These are phyloP conservation scores for Rhinatrema bivittatum DNA, from an alignment of 2,797 vertebrate genomes.

Conservation along the genomic window DNA sequence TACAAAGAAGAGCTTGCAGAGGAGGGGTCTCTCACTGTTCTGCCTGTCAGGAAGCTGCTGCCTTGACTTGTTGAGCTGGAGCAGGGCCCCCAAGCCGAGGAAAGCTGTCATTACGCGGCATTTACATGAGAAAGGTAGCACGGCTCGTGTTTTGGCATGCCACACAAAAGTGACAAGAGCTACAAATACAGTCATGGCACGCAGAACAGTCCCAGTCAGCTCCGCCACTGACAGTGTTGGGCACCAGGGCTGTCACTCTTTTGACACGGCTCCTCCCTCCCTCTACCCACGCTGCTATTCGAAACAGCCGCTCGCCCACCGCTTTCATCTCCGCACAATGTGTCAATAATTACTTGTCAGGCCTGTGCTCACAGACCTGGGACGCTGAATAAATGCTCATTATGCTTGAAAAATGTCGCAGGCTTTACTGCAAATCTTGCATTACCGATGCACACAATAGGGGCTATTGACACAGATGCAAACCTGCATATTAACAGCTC, in stretches of 20 bases:
- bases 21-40: too few species aligned
- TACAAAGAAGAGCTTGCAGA: too few species aligned
- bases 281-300: conserved; percentile 53
- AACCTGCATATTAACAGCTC: conserved; percentile 33
- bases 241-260: conserved; percentile 60
- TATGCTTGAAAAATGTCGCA: conserved; percentile 45
- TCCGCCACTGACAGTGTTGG: conserved; percentile 58
- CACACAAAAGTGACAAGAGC: conserved; percentile 54
- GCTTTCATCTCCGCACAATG: conserved; percentile 56
- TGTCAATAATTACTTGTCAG: conserved; percentile 62
- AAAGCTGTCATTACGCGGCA: conserved; percentile 49
- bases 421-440: conserved; percentile 32
- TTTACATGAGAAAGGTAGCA: conserved; percentile 65
- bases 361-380: conserved; percentile 47
- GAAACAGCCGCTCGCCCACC: conserved; percentile 51
- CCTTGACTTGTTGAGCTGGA: conserved; percentile 47
- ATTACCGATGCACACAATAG: conserved; percentile 33
- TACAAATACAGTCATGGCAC: conserved; percentile 55
- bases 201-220: conserved; percentile 47
- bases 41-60: conserved; percentile 61
- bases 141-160: conserved; percentile 58
- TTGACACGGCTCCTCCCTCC: conserved; percentile 44
- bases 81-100: conserved; percentile 22
- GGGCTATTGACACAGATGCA: conserved; percentile 35
- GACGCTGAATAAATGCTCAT: conserved; percentile 39